Evolutionary conservation across 2,797 vertebrate genomes (phyloP).

Genomic region (Hozukius guyotensis): DNA sequence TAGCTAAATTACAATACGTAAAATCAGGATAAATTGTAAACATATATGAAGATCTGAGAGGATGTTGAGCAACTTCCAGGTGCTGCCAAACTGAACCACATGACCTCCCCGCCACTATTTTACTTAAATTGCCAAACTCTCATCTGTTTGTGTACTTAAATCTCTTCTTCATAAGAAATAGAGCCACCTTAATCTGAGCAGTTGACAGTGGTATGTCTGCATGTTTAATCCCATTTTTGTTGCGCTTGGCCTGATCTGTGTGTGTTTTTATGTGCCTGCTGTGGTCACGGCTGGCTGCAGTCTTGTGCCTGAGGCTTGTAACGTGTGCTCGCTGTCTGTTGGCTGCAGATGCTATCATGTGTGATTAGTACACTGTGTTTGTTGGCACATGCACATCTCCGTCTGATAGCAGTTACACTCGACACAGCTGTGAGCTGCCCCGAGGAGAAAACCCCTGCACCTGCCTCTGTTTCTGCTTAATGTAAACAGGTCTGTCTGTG

Average conservation of each 20-base stretch:
- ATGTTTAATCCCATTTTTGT: not conserved
- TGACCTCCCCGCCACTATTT: too few species aligned
- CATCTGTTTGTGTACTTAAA: not conserved
- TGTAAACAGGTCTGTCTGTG: slow-evolving; percentile 57
- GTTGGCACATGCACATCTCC: slow-evolving; percentile 51
- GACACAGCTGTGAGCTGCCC: slow-evolving; percentile 41
- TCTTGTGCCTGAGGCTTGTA: slow-evolving; percentile 50
- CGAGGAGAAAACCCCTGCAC: slow-evolving; percentile 61
- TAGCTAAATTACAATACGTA: not conserved
- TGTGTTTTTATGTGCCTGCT: not conserved
- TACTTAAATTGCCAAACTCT: not conserved
- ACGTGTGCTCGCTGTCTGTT: slow-evolving; percentile 66
- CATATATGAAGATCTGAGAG: not conserved
- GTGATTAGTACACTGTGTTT: slow-evolving; percentile 49
- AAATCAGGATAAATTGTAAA: not conserved
- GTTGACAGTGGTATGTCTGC: not conserved
- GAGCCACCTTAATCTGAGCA: not conserved
- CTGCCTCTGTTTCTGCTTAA: slow-evolving; percentile 70
- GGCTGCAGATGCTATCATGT: slow-evolving; percentile 61
- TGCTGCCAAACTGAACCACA: not conserved
- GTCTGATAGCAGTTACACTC: slow-evolving; percentile 55
- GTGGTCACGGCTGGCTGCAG: slow-evolving; percentile 7
- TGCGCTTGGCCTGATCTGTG: not conserved
- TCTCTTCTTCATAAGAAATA: not conserved
- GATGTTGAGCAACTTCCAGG: not conserved